Evolutionary conservation across 2,797 vertebrate species (phyloP).

Genomic region (Acanthurus lineatus): DNA sequence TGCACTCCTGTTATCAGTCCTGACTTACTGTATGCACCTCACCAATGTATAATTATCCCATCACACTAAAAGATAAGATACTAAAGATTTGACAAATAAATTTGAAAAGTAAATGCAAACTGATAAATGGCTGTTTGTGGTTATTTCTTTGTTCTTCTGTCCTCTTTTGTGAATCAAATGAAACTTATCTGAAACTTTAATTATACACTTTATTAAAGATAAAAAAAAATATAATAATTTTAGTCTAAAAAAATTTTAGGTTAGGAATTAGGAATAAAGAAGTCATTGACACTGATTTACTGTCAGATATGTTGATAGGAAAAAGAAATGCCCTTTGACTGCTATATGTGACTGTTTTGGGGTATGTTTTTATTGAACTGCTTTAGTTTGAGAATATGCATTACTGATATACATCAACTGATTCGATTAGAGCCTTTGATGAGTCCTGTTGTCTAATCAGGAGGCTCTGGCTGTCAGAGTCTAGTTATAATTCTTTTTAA

Average conservation of each 20-base stretch:
- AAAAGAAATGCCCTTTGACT: not conserved
- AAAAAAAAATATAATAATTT: not conserved
- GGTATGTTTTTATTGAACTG: not conserved
- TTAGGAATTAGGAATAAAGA: not conserved
- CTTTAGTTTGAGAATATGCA: not conserved
- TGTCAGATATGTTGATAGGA: not conserved
- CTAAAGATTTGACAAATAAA: slow-evolving; percentile 75
- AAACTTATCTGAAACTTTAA: not conserved
- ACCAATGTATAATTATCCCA: slow-evolving; percentile 75
- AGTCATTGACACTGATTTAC: not conserved
- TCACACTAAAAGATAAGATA: slow-evolving; percentile 75
- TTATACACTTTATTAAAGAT: too few species aligned
- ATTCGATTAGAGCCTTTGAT: too few species aligned
- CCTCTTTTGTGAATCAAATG: not conserved
- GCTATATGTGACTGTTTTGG: not conserved
- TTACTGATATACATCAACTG: not conserved
- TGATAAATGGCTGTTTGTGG: not conserved
- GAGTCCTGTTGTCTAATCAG: too few species aligned
- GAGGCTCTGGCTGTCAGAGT: too few species aligned
- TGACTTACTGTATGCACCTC: slow-evolving; percentile 74
- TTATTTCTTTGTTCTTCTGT: not conserved
- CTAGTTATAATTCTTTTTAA: too few species aligned
- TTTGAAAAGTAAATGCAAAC: slow-evolving; percentile 57
- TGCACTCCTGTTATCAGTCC: slow-evolving; percentile 66
- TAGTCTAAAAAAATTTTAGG: not conserved